Percentiles rank a stretch among this genome's conserved stretches.
Conservation (phyloP, 1,140 invertebrate species). For the Triops cancriformis region DNA sequence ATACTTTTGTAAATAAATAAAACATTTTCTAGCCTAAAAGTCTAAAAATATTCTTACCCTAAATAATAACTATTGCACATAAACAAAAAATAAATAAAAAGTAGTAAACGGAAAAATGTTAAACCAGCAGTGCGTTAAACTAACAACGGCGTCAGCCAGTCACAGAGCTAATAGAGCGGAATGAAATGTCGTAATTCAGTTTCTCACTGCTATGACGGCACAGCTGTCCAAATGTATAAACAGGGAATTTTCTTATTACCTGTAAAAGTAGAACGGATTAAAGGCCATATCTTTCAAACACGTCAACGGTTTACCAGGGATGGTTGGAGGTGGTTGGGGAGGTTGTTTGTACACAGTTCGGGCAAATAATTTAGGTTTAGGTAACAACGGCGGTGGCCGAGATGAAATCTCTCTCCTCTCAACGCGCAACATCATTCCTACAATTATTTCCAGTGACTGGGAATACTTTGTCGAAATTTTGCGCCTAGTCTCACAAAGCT, state of each 20-base stretch:
- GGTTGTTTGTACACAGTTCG: constrained; percentile 11
- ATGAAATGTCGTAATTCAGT: background rate
- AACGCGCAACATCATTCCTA: background rate
- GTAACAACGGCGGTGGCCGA: constrained; percentile 21
- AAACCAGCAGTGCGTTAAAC: too few species aligned
- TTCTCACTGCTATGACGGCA: background rate
- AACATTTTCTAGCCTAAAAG: too few species aligned
- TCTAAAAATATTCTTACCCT: too few species aligned
- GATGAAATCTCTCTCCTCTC: background rate
- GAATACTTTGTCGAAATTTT: background rate
- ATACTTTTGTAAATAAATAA: too few species aligned
- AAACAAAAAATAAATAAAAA: too few species aligned
- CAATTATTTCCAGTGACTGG: background rate
- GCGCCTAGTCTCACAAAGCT: background rate
- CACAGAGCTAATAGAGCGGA: background rate
- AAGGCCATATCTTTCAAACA: constrained; percentile 28
- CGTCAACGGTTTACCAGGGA: constrained; percentile 22
- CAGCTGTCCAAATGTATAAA: background rate
- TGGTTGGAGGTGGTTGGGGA: background rate
- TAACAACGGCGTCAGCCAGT: too few species aligned
- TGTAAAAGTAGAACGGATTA: constrained; percentile 31
- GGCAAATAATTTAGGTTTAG: background rate
- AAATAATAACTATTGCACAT: too few species aligned
- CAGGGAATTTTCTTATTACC: constrained; percentile 25
- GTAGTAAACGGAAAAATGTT: too few species aligned